Evolutionary conservation across 2,888 invertebrate species (phyloP), one percentile per base, ranked within the genome.

Genomic region (Polietes domitor): DNA sequence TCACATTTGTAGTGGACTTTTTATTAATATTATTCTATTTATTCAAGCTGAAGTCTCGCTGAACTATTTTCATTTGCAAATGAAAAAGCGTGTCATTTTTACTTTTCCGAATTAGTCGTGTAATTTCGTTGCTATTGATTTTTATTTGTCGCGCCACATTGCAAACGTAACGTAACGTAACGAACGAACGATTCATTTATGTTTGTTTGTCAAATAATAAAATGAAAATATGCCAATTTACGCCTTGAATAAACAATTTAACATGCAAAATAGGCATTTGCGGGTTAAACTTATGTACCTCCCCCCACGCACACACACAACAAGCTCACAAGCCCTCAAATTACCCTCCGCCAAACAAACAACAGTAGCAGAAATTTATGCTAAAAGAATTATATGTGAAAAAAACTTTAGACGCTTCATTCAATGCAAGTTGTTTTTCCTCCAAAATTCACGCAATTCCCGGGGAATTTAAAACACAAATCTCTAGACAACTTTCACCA

Each of bases 221-320:
- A 26, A 80, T 43, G 55, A 71, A 68, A 77, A 71, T 76, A 81
- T 63, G 63, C 43, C 81, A 84, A 84, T 84, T 84, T 81, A 84
- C 76, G 81, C 81, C 68, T 73, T 81, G 79, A 81, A 79, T 70
- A 81, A 84, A 84, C 78, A 84, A 79, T 81, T 81, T 81, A 81
- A 81, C 84, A 84, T 84, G 84, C 84, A 81, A 84, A 84, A 84
- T 53, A 61, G 73, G 65, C 65, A 81, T 84, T 84, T 84, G 58
- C 37, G 21, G 10, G 4, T 41, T 37, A 17, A 65, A 26, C 58
- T 53, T 53, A 53, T 21, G 58, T 24, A 26, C 19, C 12, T n/a
- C 9, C 15, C 58, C 26, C 26, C 12, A 12, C 58, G 1, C 15
- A 58, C 58, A 47, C 15, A 47, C 15, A 32, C 12, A 26, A 58